Evolutionary conservation across 2,888 invertebrate species (phyloP), one percentile per base, ranked within the genome.

Genomic region (Synanthedon andrenaeformis): DNA sequence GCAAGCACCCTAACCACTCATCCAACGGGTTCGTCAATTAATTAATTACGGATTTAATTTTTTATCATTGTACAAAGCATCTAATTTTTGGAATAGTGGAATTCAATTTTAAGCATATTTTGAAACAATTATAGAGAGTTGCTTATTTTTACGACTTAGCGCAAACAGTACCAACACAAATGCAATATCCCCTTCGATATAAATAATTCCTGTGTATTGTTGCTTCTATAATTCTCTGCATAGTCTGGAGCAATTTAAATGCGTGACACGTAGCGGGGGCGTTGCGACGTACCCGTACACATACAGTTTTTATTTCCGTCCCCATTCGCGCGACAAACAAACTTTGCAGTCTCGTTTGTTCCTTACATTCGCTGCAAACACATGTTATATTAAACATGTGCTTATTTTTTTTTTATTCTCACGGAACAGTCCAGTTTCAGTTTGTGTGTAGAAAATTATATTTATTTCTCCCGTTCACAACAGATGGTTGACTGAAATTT

Each of bases 221-320:
- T 45, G 45, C 45, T 45, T 13, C 45, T 12, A 45, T 45, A 13
- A 45, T 45, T n/a, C 45, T 14, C 13, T 14, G 11, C 17, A 19
- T 49, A 49, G 49, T 12, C 23, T 11, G 23, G 23, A 56, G 59
- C 58, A 55, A 66, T 76, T 68, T 57, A 63, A 59, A 79, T 67
- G 67, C 76, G 52, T 58, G 63, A 62, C 78, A 79, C 79, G 79
- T 79, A 71, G 52, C 23, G n/a, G 41, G 60, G 60, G 61, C 45
- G 60, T 60, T 60, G 59, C 66, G 67, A 62, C 65, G 72, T 73
- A 71, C 72, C 57, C 70, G 64, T 69, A 70, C 72, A 68, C 70
- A 72, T 69, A 72, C 68, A 74, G 66, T 73, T 76, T 76, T 76
- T 75, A 76, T 76, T 74, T 71, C 73, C 72, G 53, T 53, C 41